Evolutionary conservation across 2,113 vertebrate genomes (phyloP).

Genomic region (Sebastes fasciatus): DNA sequence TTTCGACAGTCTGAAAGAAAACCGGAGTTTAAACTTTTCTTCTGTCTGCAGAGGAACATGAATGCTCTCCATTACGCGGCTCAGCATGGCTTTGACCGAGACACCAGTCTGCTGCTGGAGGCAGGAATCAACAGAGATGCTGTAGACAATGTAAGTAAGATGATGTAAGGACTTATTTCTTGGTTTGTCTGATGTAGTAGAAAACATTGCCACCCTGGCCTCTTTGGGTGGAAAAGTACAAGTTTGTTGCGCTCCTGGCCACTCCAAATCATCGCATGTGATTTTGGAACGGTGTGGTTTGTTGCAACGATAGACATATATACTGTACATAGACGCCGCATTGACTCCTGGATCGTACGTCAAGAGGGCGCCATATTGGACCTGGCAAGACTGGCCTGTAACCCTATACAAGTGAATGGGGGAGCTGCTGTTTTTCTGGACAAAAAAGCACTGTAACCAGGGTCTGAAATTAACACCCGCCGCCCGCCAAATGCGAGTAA

Average conservation of each 20-base stretch:
- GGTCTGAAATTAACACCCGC: too few species aligned
- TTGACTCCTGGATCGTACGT: too few species aligned
- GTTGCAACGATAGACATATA: too few species aligned
- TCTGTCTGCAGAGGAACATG: conserved; percentile 83
- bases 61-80: conserved; percentile 89
- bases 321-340: too few species aligned
- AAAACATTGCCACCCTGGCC: too few species aligned
- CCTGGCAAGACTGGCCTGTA: too few species aligned
- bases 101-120: conserved; percentile 82
- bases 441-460: too few species aligned
- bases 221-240: too few species aligned
- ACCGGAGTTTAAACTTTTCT: not conserved
- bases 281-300: not conserved
- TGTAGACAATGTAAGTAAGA: conserved; percentile 85
- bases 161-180: not conserved
- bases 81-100: conserved; percentile 79
- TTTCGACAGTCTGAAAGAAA: not conserved
- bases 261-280: not conserved
- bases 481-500: too few species aligned
- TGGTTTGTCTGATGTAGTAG: not conserved
- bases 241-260: not conserved
- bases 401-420: too few species aligned
- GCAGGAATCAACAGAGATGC: conserved; percentile 83
- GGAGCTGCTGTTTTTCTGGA: too few species aligned
- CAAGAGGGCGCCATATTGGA: too few species aligned